These are phyloP conservation scores for Adela reaumurella DNA, from an alignment of 2,888 invertebrate species.

Conservation along the genomic window DNA sequence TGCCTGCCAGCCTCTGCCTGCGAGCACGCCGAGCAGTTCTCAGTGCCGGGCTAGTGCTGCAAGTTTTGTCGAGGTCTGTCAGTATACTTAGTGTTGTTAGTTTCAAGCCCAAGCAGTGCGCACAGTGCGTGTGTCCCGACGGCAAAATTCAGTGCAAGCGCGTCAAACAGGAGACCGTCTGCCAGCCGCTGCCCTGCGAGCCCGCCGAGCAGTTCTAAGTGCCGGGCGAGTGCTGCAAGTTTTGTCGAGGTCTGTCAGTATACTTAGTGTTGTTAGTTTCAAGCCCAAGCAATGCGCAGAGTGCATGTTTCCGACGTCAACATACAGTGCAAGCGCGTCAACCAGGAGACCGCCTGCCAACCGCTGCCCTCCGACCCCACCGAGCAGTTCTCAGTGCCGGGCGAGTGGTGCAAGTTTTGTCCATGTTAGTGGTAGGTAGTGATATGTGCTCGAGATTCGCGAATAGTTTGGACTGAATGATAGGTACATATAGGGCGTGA, in stretches of 20 bases:
- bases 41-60: conserved; percentile 83
- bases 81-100: too few relatives aligned
- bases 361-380: conserved; percentile 70
- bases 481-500: too few relatives aligned
- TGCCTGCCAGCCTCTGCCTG: conserved; percentile 76
- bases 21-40: conserved; percentile 72
- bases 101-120: conserved; percentile 70
- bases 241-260: conserved; percentile 91
- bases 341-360: conserved; percentile 73
- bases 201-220: conserved; percentile 74
- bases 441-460: too few relatives aligned
- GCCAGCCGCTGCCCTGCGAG: conserved; percentile 76
- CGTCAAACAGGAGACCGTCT: conserved; percentile 68
- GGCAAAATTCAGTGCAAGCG: conserved; percentile 76
- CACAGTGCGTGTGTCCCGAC: conserved; percentile 78
- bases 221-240: conserved; percentile 85
- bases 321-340: conserved; percentile 72
- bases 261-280: too few relatives aligned
- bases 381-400: conserved; percentile 77
- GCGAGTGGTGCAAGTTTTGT: conserved; percentile 88
- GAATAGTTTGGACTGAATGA: too few relatives aligned
- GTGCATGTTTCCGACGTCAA: conserved; percentile 79
- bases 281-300: conserved; percentile 74
- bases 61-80: conserved; percentile 90
- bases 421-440: too few relatives aligned